These are phyloP conservation scores for Spatulosminthurus flaviceps DNA, from an alignment of 2,888 invertebrate species.

Conservation along the genomic window DNA sequence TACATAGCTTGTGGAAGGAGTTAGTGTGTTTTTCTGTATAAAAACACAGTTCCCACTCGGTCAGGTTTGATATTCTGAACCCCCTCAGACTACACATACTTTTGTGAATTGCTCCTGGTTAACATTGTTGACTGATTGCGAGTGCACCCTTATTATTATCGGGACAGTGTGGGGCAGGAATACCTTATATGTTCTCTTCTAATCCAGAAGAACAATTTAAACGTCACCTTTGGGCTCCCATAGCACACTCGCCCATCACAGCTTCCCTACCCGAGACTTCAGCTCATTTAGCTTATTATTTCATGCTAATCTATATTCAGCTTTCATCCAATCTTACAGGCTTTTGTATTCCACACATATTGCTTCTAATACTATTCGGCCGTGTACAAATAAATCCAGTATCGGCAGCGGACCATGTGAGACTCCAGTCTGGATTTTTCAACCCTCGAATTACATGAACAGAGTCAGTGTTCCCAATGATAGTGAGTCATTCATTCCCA, in stretches of 20 bases:
- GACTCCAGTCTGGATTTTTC: background rate
- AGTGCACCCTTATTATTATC: slow-evolving; percentile 6
- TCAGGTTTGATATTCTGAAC: too few relatives aligned
- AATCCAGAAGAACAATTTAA: slow-evolving; percentile 35
- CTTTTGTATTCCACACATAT: background rate
- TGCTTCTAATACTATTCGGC: background rate
- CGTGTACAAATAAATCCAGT: background rate
- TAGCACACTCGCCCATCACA: slow-evolving; percentile 7
- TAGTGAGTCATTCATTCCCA: slow-evolving; percentile 14
- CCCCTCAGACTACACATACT: background rate
- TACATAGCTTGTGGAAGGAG: background rate
- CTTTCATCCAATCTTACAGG: background rate
- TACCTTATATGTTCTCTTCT: background rate
- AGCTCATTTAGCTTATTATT: slow-evolving; percentile 16
- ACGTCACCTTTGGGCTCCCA: slow-evolving; percentile 41
- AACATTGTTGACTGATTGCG: slow-evolving; percentile 25
- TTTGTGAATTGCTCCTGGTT: slow-evolving; percentile 23
- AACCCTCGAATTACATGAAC: background rate
- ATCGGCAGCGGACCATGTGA: slow-evolving; percentile 3
- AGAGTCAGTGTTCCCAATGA: background rate
- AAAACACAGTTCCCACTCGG: too few relatives aligned
- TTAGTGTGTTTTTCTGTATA: too few relatives aligned
- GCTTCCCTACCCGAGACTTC: slow-evolving; percentile 15
- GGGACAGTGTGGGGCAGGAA: background rate
- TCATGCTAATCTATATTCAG: slow-evolving; percentile 20